Percentiles rank a stretch among this genome's conserved stretches.
Evolutionary conservation across 1,140 invertebrate genomes (phyloP).

Genomic region (Scaptodrosophila lebanonensis): DNA sequence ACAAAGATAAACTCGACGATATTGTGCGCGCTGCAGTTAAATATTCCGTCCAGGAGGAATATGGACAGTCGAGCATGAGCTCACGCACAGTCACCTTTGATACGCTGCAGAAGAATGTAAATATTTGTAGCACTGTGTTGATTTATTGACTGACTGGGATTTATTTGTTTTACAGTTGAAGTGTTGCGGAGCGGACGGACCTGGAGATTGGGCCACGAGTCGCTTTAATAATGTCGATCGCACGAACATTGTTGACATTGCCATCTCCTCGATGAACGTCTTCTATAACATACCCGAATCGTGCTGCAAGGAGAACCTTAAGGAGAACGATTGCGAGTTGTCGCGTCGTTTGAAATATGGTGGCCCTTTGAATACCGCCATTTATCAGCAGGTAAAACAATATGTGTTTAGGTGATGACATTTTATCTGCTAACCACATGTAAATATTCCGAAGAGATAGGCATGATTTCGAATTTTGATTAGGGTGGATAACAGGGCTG

Average conservation of each 20-base stretch:
- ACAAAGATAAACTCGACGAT: conserved; percentile 82
- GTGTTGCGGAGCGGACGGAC: conserved; percentile 85
- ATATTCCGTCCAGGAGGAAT: conserved; percentile 83
- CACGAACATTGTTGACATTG: conserved; percentile 70
- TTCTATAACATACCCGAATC: conserved; percentile 81
- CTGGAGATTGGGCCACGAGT: conserved; percentile 84
- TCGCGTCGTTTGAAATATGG: conserved; percentile 78
- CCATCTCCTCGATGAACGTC: conserved; percentile 67
- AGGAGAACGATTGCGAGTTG: conserved; percentile 77
- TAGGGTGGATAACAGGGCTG: no score
- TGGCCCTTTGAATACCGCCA: conserved; percentile 77
- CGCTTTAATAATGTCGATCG: conserved; percentile 79
- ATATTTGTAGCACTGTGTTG: conserved; percentile 8
- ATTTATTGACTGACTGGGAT: conserved; percentile 11
- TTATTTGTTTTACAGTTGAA: conserved; percentile 78
- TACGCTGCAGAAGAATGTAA: conserved; percentile 82
- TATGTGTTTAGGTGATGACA: no score
- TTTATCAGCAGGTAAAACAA: conserved; percentile 79
- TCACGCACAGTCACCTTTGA: conserved; percentile 83
- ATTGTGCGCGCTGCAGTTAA: conserved; percentile 81
- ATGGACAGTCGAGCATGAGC: conserved; percentile 80
- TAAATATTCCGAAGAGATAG: no score
- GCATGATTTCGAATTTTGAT: no score
- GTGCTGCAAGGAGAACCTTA: conserved; percentile 79
- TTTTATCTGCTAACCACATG: no score